Evolutionary conservation across 2,888 invertebrate genomes (phyloP).

Genomic region (Ligdia adustata): DNA sequence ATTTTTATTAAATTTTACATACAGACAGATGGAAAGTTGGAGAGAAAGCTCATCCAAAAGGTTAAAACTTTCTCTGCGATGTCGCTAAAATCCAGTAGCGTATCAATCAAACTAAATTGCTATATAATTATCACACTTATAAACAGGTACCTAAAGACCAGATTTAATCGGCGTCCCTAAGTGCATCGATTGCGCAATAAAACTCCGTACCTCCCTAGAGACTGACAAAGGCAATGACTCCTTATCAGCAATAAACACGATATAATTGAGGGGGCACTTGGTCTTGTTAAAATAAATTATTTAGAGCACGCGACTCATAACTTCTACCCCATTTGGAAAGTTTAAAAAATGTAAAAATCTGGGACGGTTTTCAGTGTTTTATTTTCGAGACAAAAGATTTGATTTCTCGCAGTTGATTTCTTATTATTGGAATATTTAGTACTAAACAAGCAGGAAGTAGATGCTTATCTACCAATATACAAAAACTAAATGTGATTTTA

Average conservation of each 20-base stretch:
- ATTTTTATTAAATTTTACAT: neutral
- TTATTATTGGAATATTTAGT: too few relatives aligned
- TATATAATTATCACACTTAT: too few relatives aligned
- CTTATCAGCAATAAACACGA: constrained; percentile 73
- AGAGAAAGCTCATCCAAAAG: neutral
- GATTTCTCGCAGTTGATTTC: too few relatives aligned
- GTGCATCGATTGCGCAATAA: constrained; percentile 47
- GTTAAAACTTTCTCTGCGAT: neutral
- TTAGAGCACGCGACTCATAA: constrained; percentile 59
- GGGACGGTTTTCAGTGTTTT: too few relatives aligned
- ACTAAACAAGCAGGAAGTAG: too few relatives aligned
- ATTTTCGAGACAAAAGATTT: too few relatives aligned
- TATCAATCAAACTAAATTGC: neutral
- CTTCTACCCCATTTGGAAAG: too few relatives aligned
- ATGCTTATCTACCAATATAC: too few relatives aligned
- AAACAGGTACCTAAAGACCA: too few relatives aligned
- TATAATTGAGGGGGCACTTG: constrained; percentile 60
- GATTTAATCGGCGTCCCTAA: constrained; percentile 32
- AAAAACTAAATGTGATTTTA: too few relatives aligned
- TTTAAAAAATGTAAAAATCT: too few relatives aligned
- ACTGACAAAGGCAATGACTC: constrained; percentile 57
- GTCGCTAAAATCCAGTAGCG: neutral
- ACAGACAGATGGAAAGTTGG: constrained; percentile 2
- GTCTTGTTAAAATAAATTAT: constrained; percentile 70
- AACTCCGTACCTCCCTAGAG: constrained; percentile 47